Conservation (phyloP, 92 coral and sea anemone species). For the Porites cylindrica region DNA sequence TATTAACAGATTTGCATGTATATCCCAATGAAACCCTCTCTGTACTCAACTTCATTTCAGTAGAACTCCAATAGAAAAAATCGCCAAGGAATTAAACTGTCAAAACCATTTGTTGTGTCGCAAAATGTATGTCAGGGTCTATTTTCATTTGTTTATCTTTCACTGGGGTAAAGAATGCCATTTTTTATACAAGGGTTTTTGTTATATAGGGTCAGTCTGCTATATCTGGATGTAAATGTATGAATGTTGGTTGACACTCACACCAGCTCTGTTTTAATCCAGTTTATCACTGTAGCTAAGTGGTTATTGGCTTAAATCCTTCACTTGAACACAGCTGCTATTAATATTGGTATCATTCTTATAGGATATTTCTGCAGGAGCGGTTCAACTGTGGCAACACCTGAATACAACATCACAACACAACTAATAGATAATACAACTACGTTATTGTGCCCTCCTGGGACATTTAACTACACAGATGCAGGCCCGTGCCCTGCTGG, state of each 20-base stretch:
- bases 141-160: background rate
- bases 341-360: background rate
- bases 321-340: no score
- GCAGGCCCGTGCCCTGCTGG: conserved; percentile 98
- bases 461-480: conserved; percentile 93
- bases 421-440: conserved; percentile 66
- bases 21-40: background rate
- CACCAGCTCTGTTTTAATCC: background rate
- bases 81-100: no score
- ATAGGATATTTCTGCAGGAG: conserved; percentile 97
- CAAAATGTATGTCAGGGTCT: no score
- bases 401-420: conserved; percentile 55
- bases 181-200: background rate
- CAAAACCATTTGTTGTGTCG: no score
- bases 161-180: background rate
- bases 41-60: background rate
- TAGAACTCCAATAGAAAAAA: background rate
- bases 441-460: conserved; percentile 80
- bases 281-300: no score
- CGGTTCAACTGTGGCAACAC: conserved; percentile 93
- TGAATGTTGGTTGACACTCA: no score
- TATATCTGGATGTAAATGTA: no score
- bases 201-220: no score
- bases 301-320: no score
- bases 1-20: no score